Evolutionary conservation across 2,797 vertebrate genomes (phyloP), one percentile per base, ranked within the genome.

Genomic region (Poecilia wingei): DNA sequence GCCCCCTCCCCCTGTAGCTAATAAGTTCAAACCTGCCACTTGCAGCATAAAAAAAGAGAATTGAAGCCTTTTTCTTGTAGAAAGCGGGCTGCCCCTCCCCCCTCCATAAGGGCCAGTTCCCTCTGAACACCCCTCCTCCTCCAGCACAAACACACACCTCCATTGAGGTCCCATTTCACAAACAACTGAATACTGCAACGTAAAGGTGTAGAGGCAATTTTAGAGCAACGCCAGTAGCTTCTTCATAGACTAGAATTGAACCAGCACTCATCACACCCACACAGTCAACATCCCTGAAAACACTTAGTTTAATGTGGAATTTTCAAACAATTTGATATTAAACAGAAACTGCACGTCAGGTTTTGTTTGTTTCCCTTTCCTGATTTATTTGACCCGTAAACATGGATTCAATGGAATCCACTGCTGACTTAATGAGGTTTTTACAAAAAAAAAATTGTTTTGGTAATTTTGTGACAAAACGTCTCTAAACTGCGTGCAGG

Each of bases 111-210:
- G 76, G 71, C 64, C 66, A 59, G 70, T 82, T 79, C 72, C 74
- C 20, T 72, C 22, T 85, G 69, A 89, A 79, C 75, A 74, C 51
- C 75, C 51, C 78, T 14, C 16, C 74, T 75, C 79, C 57, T 59
- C n/a, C 57, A 77, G 81, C 79, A 80, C 80, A 84, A 25, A 85
- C 79, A 86, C 84, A 89, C 85, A 84, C 84, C 81, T 79, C 77
- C 82, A 81, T 3, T 74, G 47, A 81, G 49, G 64, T 12, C 83
- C 68, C 76, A 66, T 64, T 66, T 77, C 70, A 83, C 46, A 61
- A 53, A 55, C 71, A 76, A 81, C 51, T 46, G 59, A 74, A 80
- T 12, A 20, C 64, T 39, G 49, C 45, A 59, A 39, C n/a, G 16
- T 74, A 69, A 78, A 31, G 39, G 61, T 59, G 31, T 76, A 72